Evolutionary conservation across 92 coral and sea anemone genomes (phyloP).

Genomic region (Actinernus sp.): DNA sequence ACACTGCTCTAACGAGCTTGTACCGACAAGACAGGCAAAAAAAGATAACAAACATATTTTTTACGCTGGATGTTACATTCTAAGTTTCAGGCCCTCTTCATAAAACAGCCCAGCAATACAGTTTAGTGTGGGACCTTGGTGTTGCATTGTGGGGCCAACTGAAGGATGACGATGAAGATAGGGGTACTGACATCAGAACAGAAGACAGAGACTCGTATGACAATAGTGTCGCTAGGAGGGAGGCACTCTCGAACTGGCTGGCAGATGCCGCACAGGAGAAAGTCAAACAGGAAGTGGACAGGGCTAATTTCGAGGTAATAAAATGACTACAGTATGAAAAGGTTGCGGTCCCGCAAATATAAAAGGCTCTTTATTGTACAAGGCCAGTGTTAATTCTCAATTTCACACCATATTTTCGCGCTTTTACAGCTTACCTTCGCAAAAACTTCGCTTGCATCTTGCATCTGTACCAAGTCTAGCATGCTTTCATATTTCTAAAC

Average conservation of each 20-base stretch:
- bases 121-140: constrained; percentile 89
- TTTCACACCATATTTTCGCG: no score
- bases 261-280: constrained; percentile 71
- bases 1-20: no score
- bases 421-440: no score
- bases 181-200: constrained; percentile 12
- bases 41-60: no score
- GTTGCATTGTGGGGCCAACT: constrained; percentile 96
- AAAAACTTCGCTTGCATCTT: no score
- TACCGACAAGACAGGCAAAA: no score
- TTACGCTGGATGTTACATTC: not conserved
- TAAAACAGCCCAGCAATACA: constrained; percentile 74
- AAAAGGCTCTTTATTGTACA: no score
- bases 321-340: no score
- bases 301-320: constrained; percentile 84
- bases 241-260: constrained; percentile 89
- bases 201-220: constrained; percentile 69
- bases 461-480: no score
- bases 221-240: constrained; percentile 71
- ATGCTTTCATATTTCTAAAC: no score
- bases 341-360: no score
- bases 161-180: constrained; percentile 38
- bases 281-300: constrained; percentile 81
- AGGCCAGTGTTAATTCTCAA: no score
- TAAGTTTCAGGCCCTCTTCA: constrained; percentile 75